phyloP scores from a whole-genome alignment of 1,140 invertebrate genomes.

The Penaeus chinensis region DNA sequence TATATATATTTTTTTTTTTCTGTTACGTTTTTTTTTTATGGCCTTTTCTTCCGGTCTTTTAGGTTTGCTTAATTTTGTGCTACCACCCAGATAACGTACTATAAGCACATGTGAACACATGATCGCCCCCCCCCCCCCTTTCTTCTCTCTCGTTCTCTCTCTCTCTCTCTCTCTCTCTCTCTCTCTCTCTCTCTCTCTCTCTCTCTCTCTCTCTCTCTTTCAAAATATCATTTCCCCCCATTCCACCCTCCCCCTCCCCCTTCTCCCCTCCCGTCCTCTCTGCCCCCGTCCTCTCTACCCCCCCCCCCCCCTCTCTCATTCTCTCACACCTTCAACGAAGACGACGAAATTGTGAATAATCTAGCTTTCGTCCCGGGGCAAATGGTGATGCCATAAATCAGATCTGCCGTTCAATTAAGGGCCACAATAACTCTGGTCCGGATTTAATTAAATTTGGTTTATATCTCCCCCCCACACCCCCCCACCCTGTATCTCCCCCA shows the following conservation, averaged over 20 bases:
- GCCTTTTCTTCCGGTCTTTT: no score
- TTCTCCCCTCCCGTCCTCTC: background rate
- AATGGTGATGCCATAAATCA: slow-evolving; percentile 46
- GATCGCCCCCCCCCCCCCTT: background rate
- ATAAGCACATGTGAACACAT: no score
- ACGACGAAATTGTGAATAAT: slow-evolving; percentile 44
- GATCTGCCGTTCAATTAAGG: slow-evolving; percentile 53
- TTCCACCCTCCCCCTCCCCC: background rate
- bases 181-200: background rate
- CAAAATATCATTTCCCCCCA: background rate
- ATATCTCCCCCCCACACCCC: slow-evolving; percentile 24
- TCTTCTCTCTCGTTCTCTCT: background rate
- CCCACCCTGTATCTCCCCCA: slow-evolving; percentile 17
- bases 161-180: background rate
- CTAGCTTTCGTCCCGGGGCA: background rate
- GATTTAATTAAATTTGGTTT: slow-evolving; percentile 58
- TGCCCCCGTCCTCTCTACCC: background rate
- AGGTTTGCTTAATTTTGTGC: no score
- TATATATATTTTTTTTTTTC: no score
- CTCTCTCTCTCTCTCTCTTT: background rate
- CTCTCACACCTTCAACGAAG: slow-evolving; percentile 25
- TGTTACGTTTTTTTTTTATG: no score
- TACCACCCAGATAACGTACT: no score
- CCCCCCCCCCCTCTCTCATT: background rate
- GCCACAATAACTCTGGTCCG: slow-evolving; percentile 45